phyloP scores from a whole-genome alignment of 2,888 invertebrate genomes.

The Melanotus villosus region DNA sequence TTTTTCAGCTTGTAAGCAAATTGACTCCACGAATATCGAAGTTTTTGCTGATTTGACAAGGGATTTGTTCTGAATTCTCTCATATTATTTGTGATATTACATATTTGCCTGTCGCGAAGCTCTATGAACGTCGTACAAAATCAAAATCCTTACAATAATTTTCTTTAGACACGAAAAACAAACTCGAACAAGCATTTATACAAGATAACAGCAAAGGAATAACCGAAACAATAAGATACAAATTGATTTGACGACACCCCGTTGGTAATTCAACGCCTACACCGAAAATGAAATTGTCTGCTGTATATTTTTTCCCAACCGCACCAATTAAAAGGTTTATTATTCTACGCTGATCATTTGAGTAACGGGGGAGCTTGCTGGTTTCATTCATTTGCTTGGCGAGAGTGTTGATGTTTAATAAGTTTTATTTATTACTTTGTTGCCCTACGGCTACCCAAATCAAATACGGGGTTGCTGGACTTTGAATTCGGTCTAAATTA shows the following conservation, averaged over 20 bases:
- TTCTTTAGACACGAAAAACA: conserved; percentile 18
- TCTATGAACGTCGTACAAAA: conserved; percentile 21
- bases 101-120: conserved; percentile 30
- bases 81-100: conserved; percentile 43
- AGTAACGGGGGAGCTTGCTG: conserved; percentile 15
- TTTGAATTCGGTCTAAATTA: conserved; percentile 6
- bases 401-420: conserved; percentile 1
- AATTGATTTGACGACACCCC: conserved; percentile 15
- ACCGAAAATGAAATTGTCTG: not conserved
- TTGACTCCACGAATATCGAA: conserved; percentile 44
- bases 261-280: not conserved
- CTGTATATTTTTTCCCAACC: conserved; percentile 2
- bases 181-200: too few relatives aligned
- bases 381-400: conserved; percentile 9
- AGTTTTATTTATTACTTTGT: conserved; percentile 15
- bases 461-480: not conserved
- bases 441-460: not conserved
- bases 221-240: not conserved
- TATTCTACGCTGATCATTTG: conserved; percentile 7
- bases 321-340: conserved; percentile 10
- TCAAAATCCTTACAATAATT: conserved; percentile 34
- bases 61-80: conserved; percentile 41
- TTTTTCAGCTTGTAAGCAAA: conserved; percentile 43
- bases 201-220: too few relatives aligned
- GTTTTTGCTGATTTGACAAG: conserved; percentile 45